Evolutionary conservation across 2,113 vertebrate species (phyloP), one percentile per base, ranked within the genome.

Genomic region (Nesogale talazaci): DNA sequence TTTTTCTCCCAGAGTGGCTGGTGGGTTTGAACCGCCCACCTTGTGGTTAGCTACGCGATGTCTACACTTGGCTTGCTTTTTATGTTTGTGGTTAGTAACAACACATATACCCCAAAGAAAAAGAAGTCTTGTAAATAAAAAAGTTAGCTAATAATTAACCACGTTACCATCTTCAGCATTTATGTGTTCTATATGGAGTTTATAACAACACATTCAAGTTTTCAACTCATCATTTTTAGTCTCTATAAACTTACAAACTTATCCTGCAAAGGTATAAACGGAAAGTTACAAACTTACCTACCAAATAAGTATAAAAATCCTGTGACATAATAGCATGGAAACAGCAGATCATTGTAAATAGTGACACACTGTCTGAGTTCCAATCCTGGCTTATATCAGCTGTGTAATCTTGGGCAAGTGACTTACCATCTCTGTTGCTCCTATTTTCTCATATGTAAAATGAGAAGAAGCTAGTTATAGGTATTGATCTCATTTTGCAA

Each of bases 281-380:
- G 42, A 90, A 85, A 59, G 56, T 86, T 70, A 84, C 56, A 69
- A 59, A 65, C 40, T 61, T 91, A 61, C 61, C 75, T 88, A n/a
- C 17, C n/a, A 82, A 17, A 17, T 75, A 90, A 94, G 9, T 88
- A 89, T 80, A 90, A 92, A 82, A 87, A 95, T 94, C 80, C 34
- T 86, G 31, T 65, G 95, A 83, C n/a, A 67, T 82, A 75, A 87
- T 15, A 93, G 72, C 9, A 25, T n/a, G n/a, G n/a, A n/a, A n/a
- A n/a, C n/a, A 79, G 76, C 42, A 61, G 42, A 46, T 31, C 86
- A n/a, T n/a, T n/a, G n/a, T n/a, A n/a, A n/a, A n/a, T n/a, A n/a
- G n/a, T n/a, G n/a, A n/a, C 40, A 86, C 63, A 92, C 3, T 90
- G n/a, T 83, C 29, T 65, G n/a, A 57, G 31, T 83, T 94, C 29